These are phyloP conservation scores for Epinotia bilunana DNA, from an alignment of 2,888 invertebrate species.

Conservation along the genomic window DNA sequence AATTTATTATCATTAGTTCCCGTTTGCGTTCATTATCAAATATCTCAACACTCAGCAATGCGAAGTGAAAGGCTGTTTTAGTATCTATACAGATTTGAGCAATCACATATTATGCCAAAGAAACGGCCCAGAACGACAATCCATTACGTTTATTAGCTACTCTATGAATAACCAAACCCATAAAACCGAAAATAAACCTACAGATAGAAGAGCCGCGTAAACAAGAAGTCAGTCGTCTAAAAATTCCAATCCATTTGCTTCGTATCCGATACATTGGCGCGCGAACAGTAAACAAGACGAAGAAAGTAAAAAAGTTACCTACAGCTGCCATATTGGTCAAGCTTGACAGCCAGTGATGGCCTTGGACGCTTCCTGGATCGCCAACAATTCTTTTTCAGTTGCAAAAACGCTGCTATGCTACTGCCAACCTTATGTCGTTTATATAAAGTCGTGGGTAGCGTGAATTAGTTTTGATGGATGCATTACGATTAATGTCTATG, in stretches of 20 bases:
- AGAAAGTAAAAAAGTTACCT: slow-evolving; percentile 55
- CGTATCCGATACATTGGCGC: slow-evolving; percentile 36
- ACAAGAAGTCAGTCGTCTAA: slow-evolving; percentile 34
- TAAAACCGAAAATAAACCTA: slow-evolving; percentile 32
- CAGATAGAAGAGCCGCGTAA: slow-evolving; percentile 11
- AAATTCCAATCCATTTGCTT: slow-evolving; percentile 39
- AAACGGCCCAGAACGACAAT: neutral
- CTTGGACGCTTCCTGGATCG: slow-evolving; percentile 56
- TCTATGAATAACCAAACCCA: slow-evolving; percentile 8
- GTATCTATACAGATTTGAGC: neutral
- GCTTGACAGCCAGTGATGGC: slow-evolving; percentile 55
- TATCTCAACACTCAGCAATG: neutral
- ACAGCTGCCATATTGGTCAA: slow-evolving; percentile 57
- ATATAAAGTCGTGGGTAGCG: slow-evolving; percentile 16
- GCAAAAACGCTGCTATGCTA: neutral
- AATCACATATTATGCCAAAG: neutral
- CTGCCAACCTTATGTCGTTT: neutral
- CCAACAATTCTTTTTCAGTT: slow-evolving; percentile 33
- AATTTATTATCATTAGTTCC: neutral
- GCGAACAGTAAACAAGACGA: slow-evolving; percentile 45
- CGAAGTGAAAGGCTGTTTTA: neutral
- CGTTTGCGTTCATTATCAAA: slow-evolving; percentile 1
- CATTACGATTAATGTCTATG: slow-evolving; percentile 16
- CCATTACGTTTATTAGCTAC: slow-evolving; percentile 6
- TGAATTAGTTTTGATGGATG: slow-evolving; percentile 11